Percentiles rank a stretch among this genome's conserved stretches.
Conservation (phyloP, 2,113 vertebrate species). For the Pterocles orientalis region DNA sequence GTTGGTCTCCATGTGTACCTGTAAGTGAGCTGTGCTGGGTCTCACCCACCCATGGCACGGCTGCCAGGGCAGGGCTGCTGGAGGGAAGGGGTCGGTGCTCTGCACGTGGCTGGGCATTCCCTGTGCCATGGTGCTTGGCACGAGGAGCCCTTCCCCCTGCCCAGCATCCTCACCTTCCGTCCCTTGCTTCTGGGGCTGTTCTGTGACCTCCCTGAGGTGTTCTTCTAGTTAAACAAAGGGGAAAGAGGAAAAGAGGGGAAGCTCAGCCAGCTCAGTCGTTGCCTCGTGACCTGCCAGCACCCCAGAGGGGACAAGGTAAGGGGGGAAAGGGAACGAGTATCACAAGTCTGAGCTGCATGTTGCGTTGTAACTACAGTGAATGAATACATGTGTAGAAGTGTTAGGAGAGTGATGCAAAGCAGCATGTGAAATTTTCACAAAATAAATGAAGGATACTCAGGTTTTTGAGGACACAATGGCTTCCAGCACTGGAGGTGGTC, state of each 20-base stretch:
- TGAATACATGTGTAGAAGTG: accelerated
- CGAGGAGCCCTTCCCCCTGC: neutral
- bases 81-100: neutral
- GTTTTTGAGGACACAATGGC: neutral
- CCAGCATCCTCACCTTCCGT: accelerated
- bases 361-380: neutral
- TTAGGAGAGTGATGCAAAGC: neutral
- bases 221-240: neutral
- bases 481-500: neutral
- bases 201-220: neutral
- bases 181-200: neutral
- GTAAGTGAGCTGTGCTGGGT: neutral
- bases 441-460: too few relatives aligned
- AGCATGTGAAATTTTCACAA: neutral
- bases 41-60: accelerated
- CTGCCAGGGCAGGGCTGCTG: neutral
- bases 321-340: neutral
- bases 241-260: neutral
- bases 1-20: neutral
- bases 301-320: neutral
- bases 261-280: neutral
- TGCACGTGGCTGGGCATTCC: accelerated
- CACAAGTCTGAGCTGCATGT: neutral
- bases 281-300: neutral
- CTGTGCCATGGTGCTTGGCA: accelerated